Base-by-base conservation (phyloP, 1,140 invertebrate species). In the Lepidostoma basale region DNA sequence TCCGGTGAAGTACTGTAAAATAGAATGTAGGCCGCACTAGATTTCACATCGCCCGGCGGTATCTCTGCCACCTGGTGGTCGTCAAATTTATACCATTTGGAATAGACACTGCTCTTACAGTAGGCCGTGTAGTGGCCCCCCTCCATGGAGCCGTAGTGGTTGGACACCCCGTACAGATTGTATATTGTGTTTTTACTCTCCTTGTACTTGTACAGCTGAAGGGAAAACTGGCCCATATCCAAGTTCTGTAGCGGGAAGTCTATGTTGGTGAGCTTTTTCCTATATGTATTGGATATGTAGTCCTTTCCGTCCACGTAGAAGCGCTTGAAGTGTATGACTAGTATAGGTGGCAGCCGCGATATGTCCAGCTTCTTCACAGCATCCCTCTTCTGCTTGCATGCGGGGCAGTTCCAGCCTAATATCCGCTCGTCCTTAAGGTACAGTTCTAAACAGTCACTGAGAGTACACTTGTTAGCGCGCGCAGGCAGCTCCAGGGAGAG, bases 361-460 rank as follows among this genome's bases (percentile, higher is more conserved):
- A 98, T 89, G 77, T 96, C 94, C 70, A 98, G 87, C 76, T 97
- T 97, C 75, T 98, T 98, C 0, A 88, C 89, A 0, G 95, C 95
- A 71, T 92, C 88, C 22, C 93, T 86, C 60, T 92, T 90, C 26
- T 88, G 85, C 75, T 96, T 95, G 76, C 96, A 98, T 18, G 86
- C 85, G 0, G 93, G 92, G 81, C 96, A 98, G 74, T 93, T 92
- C 93, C 93, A 96, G 0, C 91, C 93, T 1, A 85, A 85, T 70
- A 96, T 90, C 73, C 86, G 88, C 76, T 97, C 94, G 9, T 87
- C 88, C 70, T 89, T 90, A 5, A 94, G 84, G 77, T 94, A 96
- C 56, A 91, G 84, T 65, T 88, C 84, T 64, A 96, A 84, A 76
- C 94, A 96, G 59, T 95, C 91, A 64, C 85, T 83, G 5, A 95